phyloP scores from a whole-genome alignment of 2,888 invertebrate species.

The Podotricha telesiphe region DNA sequence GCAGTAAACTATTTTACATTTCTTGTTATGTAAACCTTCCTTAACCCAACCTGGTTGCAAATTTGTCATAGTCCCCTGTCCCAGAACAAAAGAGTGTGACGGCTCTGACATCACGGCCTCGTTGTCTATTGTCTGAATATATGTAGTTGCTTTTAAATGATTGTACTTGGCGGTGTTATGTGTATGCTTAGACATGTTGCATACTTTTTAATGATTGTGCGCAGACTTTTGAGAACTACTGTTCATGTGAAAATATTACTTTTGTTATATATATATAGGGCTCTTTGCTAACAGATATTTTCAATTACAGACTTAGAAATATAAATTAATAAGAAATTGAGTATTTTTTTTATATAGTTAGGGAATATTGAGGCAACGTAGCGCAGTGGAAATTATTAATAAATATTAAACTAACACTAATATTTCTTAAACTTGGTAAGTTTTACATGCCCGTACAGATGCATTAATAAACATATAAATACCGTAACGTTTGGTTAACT shows the following conservation, averaged over 20 bases:
- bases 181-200: slow-evolving; percentile 15
- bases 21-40: background rate
- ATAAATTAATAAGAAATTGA: too few relatives aligned
- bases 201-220: slow-evolving; percentile 4
- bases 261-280: background rate
- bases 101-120: slow-evolving; percentile 20
- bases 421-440: background rate
- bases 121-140: slow-evolving; percentile 26
- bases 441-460: background rate
- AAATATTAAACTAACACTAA: too few relatives aligned
- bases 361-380: too few relatives aligned
- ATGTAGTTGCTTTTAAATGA: slow-evolving; percentile 18
- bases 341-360: too few relatives aligned
- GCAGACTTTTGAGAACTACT: background rate
- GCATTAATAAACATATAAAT: background rate
- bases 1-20: background rate
- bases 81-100: slow-evolving; percentile 28
- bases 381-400: too few relatives aligned
- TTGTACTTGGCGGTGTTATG: background rate
- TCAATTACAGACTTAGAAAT: too few relatives aligned
- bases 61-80: slow-evolving; percentile 25
- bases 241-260: background rate
- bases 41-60: slow-evolving; percentile 19
- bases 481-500: slow-evolving; percentile 6
- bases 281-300: background rate